Conservation (phyloP, 1,140 invertebrate genomes). For the Brachionus paranguensis region DNA sequence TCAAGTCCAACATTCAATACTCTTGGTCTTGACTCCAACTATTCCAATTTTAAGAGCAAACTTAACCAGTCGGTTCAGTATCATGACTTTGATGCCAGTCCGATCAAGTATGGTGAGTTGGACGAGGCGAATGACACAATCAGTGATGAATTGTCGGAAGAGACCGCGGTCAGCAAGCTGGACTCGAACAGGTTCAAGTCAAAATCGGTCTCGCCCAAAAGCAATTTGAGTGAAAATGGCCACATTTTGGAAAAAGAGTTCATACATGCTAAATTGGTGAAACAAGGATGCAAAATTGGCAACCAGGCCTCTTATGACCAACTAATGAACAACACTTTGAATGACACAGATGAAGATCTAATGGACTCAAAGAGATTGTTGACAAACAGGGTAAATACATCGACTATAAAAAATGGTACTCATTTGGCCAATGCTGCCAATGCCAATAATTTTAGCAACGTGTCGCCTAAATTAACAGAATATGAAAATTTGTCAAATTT, state of each 20-base stretch:
- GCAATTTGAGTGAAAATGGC: not conserved
- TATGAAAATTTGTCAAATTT: conserved; percentile 27
- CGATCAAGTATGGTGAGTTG: conserved; percentile 26
- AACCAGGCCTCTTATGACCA: conserved; percentile 3
- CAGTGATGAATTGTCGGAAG: conserved; percentile 13
- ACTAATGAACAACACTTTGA: not conserved
- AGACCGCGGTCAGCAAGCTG: not conserved
- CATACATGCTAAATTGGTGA: conserved; percentile 23
- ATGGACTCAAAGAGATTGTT: not conserved
- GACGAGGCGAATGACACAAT: conserved; percentile 20
- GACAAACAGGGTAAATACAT: not conserved
- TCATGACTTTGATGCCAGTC: conserved; percentile 32
- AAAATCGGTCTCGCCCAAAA: not conserved
- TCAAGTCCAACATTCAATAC: conserved; percentile 5
- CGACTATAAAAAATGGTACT: not conserved
- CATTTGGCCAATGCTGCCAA: not conserved
- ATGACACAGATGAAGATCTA: not conserved
- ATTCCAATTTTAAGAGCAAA: not conserved
- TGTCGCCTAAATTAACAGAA: not conserved
- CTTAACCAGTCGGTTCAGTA: conserved; percentile 24
- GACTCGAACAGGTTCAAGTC: not conserved
- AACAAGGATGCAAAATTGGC: not conserved
- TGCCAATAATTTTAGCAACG: not conserved
- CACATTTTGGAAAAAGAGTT: not conserved
- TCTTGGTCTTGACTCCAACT: conserved; percentile 15